Percentiles rank a stretch among this genome's conserved stretches.
These are phyloP conservation scores for Caenorhabditis parvicauda DNA, from an alignment of 2,888 invertebrate genomes.

Conservation along the genomic window DNA sequence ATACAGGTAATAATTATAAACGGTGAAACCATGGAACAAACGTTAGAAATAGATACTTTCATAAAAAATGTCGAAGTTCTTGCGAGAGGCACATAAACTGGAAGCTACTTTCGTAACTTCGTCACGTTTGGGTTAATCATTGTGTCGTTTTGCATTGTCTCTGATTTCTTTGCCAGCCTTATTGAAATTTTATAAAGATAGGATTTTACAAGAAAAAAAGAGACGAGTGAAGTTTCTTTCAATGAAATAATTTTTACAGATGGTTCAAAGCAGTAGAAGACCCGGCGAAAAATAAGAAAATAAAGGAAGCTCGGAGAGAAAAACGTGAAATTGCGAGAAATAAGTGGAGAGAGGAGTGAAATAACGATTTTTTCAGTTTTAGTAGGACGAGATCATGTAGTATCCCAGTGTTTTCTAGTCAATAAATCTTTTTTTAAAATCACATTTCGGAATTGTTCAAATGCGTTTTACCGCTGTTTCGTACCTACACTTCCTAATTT, in stretches of 20 bases:
- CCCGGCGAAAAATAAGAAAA: conserved; percentile 21
- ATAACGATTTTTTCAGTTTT: not conserved
- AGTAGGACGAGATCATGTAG: not conserved
- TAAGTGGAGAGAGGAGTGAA: conserved; percentile 14
- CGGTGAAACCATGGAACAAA: too few species aligned
- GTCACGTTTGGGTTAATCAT: too few species aligned
- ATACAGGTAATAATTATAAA: conserved; percentile 26
- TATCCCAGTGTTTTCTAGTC: not conserved
- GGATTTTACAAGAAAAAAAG: not conserved
- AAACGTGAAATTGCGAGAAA: conserved; percentile 14
- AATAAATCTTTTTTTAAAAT: conserved; percentile 1
- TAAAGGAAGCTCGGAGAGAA: conserved; percentile 28
- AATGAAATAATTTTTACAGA: conserved; percentile 7
- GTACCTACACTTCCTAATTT: not conserved
- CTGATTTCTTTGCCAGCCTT: not conserved
- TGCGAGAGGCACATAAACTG: too few species aligned
- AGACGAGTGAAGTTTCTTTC: not conserved
- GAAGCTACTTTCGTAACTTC: too few species aligned
- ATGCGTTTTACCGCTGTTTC: conserved; percentile 7
- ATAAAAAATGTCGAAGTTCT: too few species aligned
- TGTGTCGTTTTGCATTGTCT: too few species aligned
- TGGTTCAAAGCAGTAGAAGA: conserved; percentile 41
- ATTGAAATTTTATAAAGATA: not conserved
- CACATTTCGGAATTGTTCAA: too few species aligned
- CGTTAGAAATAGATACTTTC: too few species aligned